Base-by-base conservation (phyloP, 23 tunicate genomes). In the Trididemnum nubilum region DNA sequence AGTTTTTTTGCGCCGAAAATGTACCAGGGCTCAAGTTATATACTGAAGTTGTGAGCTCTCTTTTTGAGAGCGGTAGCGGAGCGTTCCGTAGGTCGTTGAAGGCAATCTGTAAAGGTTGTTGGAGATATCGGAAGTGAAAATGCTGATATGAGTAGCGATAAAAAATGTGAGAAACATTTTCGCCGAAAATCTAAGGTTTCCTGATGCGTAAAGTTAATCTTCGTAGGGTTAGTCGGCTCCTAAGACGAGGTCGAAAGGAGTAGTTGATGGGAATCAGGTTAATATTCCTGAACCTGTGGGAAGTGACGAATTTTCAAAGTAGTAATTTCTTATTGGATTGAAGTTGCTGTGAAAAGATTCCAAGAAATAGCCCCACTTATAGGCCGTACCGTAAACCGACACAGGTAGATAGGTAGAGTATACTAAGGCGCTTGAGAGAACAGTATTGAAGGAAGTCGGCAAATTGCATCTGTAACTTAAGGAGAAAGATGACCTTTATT, bases 391-490 rank as follows among this genome's bases (percentile, higher is more conserved):
- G 27, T 7, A 63, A 63, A 63, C 69, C 69, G 28, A 63, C 69
- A 63, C 69, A 63, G 69, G 69, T 63, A 28, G 69, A 28, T 23
- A 63, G 28, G 69, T 63, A 63, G 69, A 63, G 28, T 63, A 63
- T 63, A 63, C 69, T 23, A 63, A 63, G 69, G 69, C 69, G 69
- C 69, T 63, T 63, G 28, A 63, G 69, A 63, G 69, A 63, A 63
- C 25, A 7, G 7, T 18, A 4, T 21, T 63, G 25, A 63, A 63
- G 69, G 69, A 63, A 63, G 27, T 63, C 69, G 25, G 69, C 69
- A 63, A 63, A 63, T 15, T 63, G 4, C 25, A 19, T 63, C 69
- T 28, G 69, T 63, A 63, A 63, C 69, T 63, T 63, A 24, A 28
- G 69, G 69, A 63, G 69, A 63, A 63, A 28, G 69, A 63, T 19